Conservation (phyloP, 92 coral and sea anemone genomes). For the Desmophyllum pertusum region DNA sequence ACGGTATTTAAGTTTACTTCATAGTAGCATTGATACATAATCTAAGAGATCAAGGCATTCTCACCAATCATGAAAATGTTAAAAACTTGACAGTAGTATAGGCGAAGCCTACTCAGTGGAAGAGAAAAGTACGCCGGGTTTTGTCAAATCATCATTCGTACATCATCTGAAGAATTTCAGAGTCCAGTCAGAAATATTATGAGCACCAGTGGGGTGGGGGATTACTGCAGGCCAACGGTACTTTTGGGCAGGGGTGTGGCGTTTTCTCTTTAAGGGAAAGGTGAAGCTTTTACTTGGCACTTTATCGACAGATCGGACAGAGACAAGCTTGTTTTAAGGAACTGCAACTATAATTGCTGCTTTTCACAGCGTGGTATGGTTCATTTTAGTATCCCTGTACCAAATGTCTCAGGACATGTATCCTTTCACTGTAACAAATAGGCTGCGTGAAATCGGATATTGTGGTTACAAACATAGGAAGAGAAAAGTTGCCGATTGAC, state of each 20-base stretch:
- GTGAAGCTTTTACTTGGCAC: not conserved
- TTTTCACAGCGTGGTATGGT: not conserved
- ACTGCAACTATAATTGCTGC: not conserved
- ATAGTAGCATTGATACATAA: no score
- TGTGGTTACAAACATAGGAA: not conserved
- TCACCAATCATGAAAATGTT: no score
- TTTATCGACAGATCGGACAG: not conserved
- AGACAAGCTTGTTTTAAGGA: not conserved
- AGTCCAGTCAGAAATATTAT: not conserved
- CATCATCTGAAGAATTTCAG: no score
- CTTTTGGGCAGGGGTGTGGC: not conserved
- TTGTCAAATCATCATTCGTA: no score
- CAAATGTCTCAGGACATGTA: not conserved
- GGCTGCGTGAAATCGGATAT: not conserved
- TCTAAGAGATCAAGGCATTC: no score
- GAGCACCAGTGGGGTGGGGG: not conserved
- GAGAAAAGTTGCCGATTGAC: not conserved
- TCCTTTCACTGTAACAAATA: not conserved
- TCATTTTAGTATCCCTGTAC: not conserved
- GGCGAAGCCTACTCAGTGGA: no score
- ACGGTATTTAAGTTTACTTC: no score
- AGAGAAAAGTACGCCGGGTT: no score
- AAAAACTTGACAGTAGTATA: no score
- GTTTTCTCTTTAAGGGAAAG: not conserved
- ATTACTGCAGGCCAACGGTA: not conserved